Conservation (phyloP, 2,888 invertebrate species). For the Acronicta alni region DNA sequence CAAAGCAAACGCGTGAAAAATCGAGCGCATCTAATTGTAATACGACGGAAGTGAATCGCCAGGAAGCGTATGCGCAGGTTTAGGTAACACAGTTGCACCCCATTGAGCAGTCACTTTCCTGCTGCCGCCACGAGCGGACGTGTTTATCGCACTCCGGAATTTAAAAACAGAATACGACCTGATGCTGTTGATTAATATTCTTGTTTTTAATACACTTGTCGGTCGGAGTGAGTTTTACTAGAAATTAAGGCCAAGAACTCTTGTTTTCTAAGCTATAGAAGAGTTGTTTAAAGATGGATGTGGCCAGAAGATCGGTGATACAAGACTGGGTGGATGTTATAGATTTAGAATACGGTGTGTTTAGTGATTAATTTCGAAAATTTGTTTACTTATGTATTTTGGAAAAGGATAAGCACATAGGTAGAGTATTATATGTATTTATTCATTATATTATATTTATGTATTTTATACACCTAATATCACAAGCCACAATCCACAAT, state of each 20-base stretch:
- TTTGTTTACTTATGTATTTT: constrained; percentile 16
- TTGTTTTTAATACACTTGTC: constrained; percentile 3
- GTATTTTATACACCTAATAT: no score
- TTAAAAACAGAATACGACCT: constrained; percentile 34
- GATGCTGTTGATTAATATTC: constrained; percentile 34
- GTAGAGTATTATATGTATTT: constrained; percentile 23
- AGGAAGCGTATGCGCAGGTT: constrained; percentile 73
- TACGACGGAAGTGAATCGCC: constrained; percentile 66
- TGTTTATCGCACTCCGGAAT: constrained; percentile 46
- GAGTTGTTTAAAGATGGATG: constrained; percentile 61
- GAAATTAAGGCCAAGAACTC: background rate
- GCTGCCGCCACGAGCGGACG: constrained; percentile 62
- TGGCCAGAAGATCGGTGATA: constrained; percentile 60
- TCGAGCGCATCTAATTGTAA: constrained; percentile 72
- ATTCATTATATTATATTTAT: constrained; percentile 15
- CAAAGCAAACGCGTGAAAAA: constrained; percentile 58
- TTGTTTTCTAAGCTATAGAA: background rate
- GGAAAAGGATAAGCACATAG: constrained; percentile 28
- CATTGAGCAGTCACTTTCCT: constrained; percentile 70
- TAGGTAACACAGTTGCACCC: constrained; percentile 73
- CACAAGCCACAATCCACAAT: no score
- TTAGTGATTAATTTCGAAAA: constrained; percentile 32
- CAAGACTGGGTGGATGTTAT: constrained; percentile 64
- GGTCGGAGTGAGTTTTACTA: background rate
- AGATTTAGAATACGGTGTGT: constrained; percentile 64